Evolutionary conservation across 2,888 invertebrate genomes (phyloP), one percentile per base, ranked within the genome.

Genomic region (Melanargia galathea): DNA sequence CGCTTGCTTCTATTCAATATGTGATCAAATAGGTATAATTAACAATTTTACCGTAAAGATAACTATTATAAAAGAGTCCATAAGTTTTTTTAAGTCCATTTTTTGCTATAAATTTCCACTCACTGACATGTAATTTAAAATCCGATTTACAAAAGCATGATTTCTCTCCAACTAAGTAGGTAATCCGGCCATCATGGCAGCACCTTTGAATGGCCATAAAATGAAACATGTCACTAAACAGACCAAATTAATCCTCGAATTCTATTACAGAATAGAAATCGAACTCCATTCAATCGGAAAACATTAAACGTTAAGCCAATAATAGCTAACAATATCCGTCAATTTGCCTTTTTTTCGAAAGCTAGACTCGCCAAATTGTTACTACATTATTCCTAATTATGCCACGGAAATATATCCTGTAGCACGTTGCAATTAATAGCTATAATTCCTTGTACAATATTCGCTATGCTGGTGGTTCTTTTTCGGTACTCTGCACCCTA

Each of bases 221-320:
- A 73, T 70, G 65, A 67, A 66, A 71, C 64, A 64, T 66, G 71
- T 69, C 69, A 67, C 68, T 68, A 69, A 69, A 66, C 57, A 55
- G 68, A 66, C 67, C 64, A 69, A 73, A 75, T 74, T 74, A 75
- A 76, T 75, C 74, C 72, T 70, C 49, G 54, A 52, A 65, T 68
- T 70, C 38, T 71, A 71, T 72, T 71, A 70, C 71, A 71, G 72
- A 73, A 74, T 70, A 71, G 63, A 69, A 70, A 69, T 70, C 67
- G 67, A 66, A 52, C 67, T 65, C 69, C 60, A 67, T 69, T 65
- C 70, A 70, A 58, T 66, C 66, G 62, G 68, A 72, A 74, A 72
- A 73, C 69, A 70, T 72, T 70, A 66, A 72, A 73, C 62, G 67
- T 65, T 67, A 61, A 65, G 63, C 60, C 60, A 65, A 63, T 67